These are phyloP conservation scores for Leptestheria dahalacensis DNA, from an alignment of 1,140 invertebrate genomes.

Conservation along the genomic window DNA sequence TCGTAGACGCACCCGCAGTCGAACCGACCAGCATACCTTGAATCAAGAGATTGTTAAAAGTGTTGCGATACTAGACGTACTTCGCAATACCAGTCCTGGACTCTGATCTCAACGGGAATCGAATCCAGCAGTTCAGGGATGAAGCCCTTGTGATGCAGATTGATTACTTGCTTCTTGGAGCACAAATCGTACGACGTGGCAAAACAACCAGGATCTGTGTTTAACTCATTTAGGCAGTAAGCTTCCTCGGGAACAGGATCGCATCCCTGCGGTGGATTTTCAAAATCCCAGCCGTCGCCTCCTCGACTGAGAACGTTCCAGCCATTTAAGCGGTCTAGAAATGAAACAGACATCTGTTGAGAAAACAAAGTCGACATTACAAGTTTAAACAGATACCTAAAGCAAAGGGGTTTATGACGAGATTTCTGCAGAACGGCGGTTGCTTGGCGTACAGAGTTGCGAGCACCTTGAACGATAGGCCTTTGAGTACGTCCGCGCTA, in stretches of 20 bases:
- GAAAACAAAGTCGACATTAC: background rate
- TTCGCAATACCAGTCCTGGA: conserved; percentile 18
- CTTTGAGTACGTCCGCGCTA: conserved; percentile 21
- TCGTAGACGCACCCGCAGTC: conserved; percentile 22
- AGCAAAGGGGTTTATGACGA: conserved; percentile 32
- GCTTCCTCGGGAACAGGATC: conserved; percentile 17
- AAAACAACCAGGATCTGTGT: conserved; percentile 31
- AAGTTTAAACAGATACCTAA: conserved; percentile 19
- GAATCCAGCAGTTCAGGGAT: conserved; percentile 26
- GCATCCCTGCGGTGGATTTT: conserved; percentile 22
- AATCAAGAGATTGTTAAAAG: background rate
- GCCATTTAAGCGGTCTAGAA: conserved; percentile 17
- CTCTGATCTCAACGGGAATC: conserved; percentile 26
- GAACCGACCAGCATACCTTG: conserved; percentile 22
- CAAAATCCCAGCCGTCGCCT: conserved; percentile 25
- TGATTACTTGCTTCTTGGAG: conserved; percentile 28
- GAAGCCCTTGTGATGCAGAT: conserved; percentile 28
- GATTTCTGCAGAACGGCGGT: conserved; percentile 28
- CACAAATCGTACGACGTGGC: conserved; percentile 30
- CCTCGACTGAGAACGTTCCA: conserved; percentile 26
- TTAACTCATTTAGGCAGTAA: background rate
- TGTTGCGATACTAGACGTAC: background rate
- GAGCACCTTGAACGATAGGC: conserved; percentile 26
- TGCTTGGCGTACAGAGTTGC: conserved; percentile 21
- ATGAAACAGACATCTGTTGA: background rate